These are phyloP conservation scores for Gandaritis pyraliata DNA, from an alignment of 2,888 invertebrate species.

Conservation along the genomic window DNA sequence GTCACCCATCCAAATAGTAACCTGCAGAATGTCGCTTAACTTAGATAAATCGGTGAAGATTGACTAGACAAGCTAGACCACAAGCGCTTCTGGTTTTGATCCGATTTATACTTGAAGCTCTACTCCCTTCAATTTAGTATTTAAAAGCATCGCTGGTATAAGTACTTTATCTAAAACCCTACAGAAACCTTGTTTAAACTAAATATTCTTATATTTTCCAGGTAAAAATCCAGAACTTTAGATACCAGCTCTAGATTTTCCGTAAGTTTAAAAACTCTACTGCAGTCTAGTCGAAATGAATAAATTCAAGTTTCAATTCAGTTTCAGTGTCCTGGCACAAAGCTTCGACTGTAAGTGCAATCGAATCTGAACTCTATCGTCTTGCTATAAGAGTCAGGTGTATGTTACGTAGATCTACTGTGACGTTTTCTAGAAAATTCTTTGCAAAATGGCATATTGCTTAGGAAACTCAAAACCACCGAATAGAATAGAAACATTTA, in stretches of 20 bases:
- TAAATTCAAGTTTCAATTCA: slow-evolving; percentile 22
- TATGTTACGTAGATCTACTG: neutral
- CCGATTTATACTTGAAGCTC: no score
- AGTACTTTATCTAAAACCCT: no score
- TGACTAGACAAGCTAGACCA: no score
- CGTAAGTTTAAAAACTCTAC: slow-evolving; percentile 25
- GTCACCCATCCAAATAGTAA: no score
- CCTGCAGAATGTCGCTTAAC: no score
- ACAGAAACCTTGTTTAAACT: neutral
- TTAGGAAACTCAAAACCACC: neutral
- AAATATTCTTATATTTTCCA: slow-evolving; percentile 15
- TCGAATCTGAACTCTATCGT: neutral
- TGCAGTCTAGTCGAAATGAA: slow-evolving; percentile 16
- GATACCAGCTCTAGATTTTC: neutral
- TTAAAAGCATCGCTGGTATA: no score
- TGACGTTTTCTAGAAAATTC: slow-evolving; percentile 4
- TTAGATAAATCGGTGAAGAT: no score
- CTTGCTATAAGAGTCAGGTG: neutral
- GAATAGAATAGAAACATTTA: no score
- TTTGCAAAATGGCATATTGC: slow-evolving; percentile 9
- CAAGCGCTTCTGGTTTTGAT: no score
- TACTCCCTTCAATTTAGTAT: no score
- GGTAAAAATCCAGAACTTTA: slow-evolving; percentile 15
- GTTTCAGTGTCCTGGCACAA: slow-evolving; percentile 21
- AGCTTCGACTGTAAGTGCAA: slow-evolving; percentile 4